Base-by-base conservation (phyloP, 2,113 vertebrate genomes). In the Boulengeromyrus knoepffleri region DNA sequence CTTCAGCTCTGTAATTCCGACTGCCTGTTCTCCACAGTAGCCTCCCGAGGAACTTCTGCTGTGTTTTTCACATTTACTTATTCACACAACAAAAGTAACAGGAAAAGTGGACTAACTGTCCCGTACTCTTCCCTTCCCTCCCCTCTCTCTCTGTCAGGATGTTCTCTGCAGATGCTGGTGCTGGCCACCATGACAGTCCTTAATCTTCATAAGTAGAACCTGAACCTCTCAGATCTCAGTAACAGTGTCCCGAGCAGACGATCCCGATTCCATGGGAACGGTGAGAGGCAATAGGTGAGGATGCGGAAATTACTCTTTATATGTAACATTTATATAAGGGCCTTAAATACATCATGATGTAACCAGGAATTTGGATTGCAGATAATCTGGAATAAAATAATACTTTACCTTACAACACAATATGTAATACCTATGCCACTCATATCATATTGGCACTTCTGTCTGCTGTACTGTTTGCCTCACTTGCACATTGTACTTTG, bases 231-330 rank as follows among this genome's bases (percentile, higher is more conserved):
- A 92, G 94, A 91, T 94, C 94, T 93, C 95, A 93, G 93, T 92
- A 93, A 74, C 89, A 92, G 93, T 94, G 92, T 94, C 91, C 56
- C n/a, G 95, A 92, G 91, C 94, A 94, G 93, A 95, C 94, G 93
- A 94, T 95, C 94, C 92, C 36, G 92, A 93, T 92, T 93, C 95
- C 93, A 96, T 96, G 95, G 95, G 95, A 93, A 93, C 95, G 80
- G 95, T 95, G 94, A 91, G 95, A 90, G 94, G 94, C 90, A 95
- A 95, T 92, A 95, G 95, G 95, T 95, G 91, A 89, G 90, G 85
- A 0, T 19, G 15, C 2, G 24, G 12, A 13, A 31, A 21, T 24
- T 19, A 24, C 46, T 8, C 50, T 3, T n/a, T 47, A 13, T 13
- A 45, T 52, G 49, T 19, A 47, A 53, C 27, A 52, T 19, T 46